Evolutionary conservation across 2,113 vertebrate genomes (phyloP).

Genomic region (Paracanthobrama guichenoti): DNA sequence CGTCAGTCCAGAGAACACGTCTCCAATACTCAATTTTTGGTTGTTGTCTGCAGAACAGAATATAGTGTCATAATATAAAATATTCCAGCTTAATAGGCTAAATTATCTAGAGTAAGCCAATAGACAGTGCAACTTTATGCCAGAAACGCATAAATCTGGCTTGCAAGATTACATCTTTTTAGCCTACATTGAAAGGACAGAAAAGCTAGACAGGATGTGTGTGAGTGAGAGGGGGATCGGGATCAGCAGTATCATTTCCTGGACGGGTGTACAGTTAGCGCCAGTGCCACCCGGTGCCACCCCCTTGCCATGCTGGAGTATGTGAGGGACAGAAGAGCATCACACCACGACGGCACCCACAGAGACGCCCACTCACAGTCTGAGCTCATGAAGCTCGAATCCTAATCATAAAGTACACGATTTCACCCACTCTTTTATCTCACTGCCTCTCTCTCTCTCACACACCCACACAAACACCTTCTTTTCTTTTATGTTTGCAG

Average conservation of each 20-base stretch:
- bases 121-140: background rate
- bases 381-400: constrained; percentile 57
- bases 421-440: constrained; percentile 52
- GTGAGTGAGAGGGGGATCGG: background rate
- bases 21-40: too few relatives aligned
- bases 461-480: constrained; percentile 1
- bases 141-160: background rate
- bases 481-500: constrained; percentile 35
- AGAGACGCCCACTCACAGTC: constrained; percentile 63
- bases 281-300: constrained; percentile 48
- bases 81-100: background rate
- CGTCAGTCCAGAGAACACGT: too few relatives aligned
- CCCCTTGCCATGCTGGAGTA: constrained; percentile 37
- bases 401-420: constrained; percentile 47
- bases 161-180: background rate
- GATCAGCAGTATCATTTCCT: constrained; percentile 7
- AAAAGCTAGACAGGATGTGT: background rate
- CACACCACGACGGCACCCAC: constrained; percentile 58
- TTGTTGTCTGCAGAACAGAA: background rate
- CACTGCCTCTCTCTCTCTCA: constrained; percentile 42
- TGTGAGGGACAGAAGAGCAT: constrained; percentile 39
- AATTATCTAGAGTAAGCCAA: background rate
- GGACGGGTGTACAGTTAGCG: constrained; percentile 6
- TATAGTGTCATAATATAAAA: background rate
- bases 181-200: background rate